These are phyloP conservation scores for Planiliza haematocheilus DNA, from an alignment of 2,113 vertebrate species.

Conservation along the genomic window DNA sequence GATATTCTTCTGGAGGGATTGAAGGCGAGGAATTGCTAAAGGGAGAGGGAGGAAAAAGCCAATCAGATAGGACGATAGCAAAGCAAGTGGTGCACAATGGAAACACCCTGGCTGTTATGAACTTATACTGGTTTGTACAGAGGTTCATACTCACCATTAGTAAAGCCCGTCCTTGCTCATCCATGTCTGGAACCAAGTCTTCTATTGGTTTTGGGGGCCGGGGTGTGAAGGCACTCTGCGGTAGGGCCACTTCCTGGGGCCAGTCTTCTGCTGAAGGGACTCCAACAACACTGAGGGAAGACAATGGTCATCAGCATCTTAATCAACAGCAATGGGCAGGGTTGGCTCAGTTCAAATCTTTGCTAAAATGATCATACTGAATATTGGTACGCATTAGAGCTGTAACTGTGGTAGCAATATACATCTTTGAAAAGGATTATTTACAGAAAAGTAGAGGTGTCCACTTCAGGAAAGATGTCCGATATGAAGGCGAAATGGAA, in stretches of 20 bases:
- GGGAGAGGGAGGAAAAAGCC: not conserved
- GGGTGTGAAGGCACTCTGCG: conserved; percentile 92
- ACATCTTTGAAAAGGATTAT: not conserved
- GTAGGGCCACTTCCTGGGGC: conserved; percentile 95
- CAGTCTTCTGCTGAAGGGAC: conserved; percentile 95
- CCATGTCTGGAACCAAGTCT: conserved; percentile 94
- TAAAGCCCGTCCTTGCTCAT: conserved; percentile 93
- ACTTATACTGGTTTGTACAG: not conserved
- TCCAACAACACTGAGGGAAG: conserved; percentile 89
- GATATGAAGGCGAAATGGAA: no score
- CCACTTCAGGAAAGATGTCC: no score
- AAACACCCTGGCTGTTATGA: not conserved
- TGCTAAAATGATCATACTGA: not conserved
- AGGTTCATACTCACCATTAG: conserved; percentile 86
- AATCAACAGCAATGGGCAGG: no score
- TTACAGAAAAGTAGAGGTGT: not conserved
- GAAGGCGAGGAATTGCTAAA: conserved; percentile 95
- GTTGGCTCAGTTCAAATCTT: no score
- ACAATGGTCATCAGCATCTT: conserved; percentile 16
- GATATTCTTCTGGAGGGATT: conserved; percentile 96
- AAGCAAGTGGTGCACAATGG: no score
- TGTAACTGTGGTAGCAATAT: not conserved
- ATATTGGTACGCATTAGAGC: not conserved
- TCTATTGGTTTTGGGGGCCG: conserved; percentile 90
- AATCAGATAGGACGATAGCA: not conserved